A percentile compares a stretch with the other conserved stretches of the same genome.
Conservation (phyloP, 2,888 invertebrate genomes). For the Mesopsocus fuscifrons region DNA sequence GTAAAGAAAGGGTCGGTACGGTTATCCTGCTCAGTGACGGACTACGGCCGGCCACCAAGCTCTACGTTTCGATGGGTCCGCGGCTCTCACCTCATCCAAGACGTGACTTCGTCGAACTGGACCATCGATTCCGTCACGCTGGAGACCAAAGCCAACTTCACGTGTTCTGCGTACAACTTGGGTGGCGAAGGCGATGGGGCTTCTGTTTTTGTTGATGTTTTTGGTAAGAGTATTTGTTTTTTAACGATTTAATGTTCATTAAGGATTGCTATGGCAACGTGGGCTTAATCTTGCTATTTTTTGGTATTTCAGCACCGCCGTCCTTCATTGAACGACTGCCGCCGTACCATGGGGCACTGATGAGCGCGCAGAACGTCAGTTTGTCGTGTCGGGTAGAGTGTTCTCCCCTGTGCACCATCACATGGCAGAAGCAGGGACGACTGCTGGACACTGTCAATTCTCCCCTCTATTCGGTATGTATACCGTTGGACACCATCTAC, state of each 20-base stretch:
- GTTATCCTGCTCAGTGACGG: constrained; percentile 66
- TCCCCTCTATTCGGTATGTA: constrained; percentile 13
- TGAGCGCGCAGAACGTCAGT: constrained; percentile 41
- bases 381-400: constrained; percentile 80
- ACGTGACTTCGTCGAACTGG: constrained; percentile 56
- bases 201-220: constrained; percentile 47
- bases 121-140: constrained; percentile 67
- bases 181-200: constrained; percentile 60
- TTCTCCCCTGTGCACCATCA: constrained; percentile 64
- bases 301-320: constrained; percentile 51
- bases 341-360: constrained; percentile 50
- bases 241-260: neutral
- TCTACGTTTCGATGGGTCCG: constrained; percentile 48
- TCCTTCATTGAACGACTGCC: constrained; percentile 68
- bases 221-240: constrained; percentile 28
- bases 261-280: no score
- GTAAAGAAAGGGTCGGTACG: constrained; percentile 66
- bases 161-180: constrained; percentile 69
- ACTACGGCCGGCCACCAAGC: constrained; percentile 54
- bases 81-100: constrained; percentile 51
- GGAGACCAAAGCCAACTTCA: constrained; percentile 74
- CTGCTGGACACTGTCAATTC: constrained; percentile 35
- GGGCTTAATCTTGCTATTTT: constrained; percentile 14
- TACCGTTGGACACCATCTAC: no score
- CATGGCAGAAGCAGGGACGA: constrained; percentile 64